phyloP scores from a whole-genome alignment of 2,113 vertebrate genomes.

The Girardinichthys multiradiatus region DNA sequence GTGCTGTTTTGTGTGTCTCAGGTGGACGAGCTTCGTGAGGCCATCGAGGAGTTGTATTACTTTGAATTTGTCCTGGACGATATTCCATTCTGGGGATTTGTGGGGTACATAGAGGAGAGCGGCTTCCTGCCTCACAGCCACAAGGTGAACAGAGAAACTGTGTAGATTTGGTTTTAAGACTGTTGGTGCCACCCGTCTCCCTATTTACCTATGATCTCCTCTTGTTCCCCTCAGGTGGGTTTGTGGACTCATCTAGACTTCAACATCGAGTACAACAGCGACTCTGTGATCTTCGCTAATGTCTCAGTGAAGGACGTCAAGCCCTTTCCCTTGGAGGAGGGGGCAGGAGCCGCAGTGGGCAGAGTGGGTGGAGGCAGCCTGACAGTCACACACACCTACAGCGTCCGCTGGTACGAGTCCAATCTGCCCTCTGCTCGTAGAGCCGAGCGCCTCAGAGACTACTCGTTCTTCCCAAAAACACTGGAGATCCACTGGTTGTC shows the following conservation, averaged over 20 bases:
- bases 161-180: neutral
- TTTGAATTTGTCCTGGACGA: constrained; percentile 94
- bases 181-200: neutral
- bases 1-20: constrained; percentile 36
- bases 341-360: constrained; percentile 57
- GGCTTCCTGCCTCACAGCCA: constrained; percentile 92
- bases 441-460: constrained; percentile 84
- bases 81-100: constrained; percentile 90
- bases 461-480: constrained; percentile 90
- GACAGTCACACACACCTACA: constrained; percentile 87
- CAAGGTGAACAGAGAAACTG: constrained; percentile 69
- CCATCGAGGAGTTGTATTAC: constrained; percentile 93
- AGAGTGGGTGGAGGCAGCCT: constrained; percentile 65
- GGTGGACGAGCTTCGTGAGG: constrained; percentile 88
- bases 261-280: constrained; percentile 89
- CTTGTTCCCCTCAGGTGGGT: constrained; percentile 77
- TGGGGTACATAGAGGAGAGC: constrained; percentile 93
- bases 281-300: constrained; percentile 89
- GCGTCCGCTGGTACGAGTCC: constrained; percentile 89
- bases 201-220: neutral
- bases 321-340: constrained; percentile 88
- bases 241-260: constrained; percentile 92
- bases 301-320: constrained; percentile 91
- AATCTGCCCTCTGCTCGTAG: constrained; percentile 75
- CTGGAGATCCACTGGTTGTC: constrained; percentile 95